phyloP scores from a whole-genome alignment of 92 coral and sea anemone genomes.

The Zoanthus solanderi region DNA sequence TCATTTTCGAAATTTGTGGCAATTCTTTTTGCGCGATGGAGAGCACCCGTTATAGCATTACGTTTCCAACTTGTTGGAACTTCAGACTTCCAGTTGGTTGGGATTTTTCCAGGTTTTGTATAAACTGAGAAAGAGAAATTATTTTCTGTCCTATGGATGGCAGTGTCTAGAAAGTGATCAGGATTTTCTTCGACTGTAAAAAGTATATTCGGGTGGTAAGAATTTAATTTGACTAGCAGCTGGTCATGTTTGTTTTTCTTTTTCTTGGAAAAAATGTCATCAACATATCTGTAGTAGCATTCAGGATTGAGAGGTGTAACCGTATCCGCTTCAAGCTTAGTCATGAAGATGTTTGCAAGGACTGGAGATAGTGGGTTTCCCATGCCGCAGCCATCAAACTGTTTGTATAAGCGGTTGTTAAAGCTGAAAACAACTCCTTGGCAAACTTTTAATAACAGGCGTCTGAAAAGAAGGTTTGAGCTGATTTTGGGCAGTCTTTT shows the following conservation, averaged over 20 bases:
- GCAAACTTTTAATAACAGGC: conserved; percentile 24
- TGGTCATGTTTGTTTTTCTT: too few species aligned
- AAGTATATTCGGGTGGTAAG: not conserved
- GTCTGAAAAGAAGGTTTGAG: conserved; percentile 45
- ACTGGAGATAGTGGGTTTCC: not conserved
- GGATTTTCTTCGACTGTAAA: not conserved
- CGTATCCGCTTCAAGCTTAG: not conserved
- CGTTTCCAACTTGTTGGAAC: not conserved
- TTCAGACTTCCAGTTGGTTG: not conserved
- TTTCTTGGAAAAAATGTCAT: too few species aligned
- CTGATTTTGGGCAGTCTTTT: conserved; percentile 44
- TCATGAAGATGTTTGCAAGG: too few species aligned
- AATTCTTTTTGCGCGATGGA: not conserved
- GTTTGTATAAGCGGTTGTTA: not conserved
- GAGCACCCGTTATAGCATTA: not conserved
- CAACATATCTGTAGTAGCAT: too few species aligned
- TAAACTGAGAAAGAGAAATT: not conserved
- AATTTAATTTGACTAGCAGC: too few species aligned
- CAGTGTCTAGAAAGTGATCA: not conserved
- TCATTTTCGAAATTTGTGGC: not conserved
- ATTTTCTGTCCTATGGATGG: not conserved
- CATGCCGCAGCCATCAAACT: not conserved
- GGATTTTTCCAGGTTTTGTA: not conserved
- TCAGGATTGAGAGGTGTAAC: too few species aligned
- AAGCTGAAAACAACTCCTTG: conserved; percentile 10